Evolutionary conservation across 92 coral and sea anemone genomes (phyloP), one percentile per base, ranked within the genome.

Genomic region (Zoanthus solanderi): DNA sequence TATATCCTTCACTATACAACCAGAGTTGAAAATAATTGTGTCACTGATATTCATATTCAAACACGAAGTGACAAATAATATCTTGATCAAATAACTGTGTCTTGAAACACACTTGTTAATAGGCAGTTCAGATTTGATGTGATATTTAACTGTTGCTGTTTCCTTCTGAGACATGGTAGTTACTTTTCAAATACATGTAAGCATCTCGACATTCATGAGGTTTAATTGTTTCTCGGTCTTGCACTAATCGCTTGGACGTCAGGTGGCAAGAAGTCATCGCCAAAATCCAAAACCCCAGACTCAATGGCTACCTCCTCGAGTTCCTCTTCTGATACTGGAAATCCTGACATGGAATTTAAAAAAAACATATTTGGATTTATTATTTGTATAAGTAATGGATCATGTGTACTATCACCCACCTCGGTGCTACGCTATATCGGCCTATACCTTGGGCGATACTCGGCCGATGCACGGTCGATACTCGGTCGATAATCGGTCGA

Each of bases 251-350:
- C 83, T 75, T 63, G 66, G 48, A 31, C 75, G 69, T 88, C 89
- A 66, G 89, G 87, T 75, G 74, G 87, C 11, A 92, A 76, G 76
- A 86, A 89, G 61, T 92, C 94, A 85, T 79, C 92, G 8, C 83
- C 82, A 58, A 87, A 54, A 60, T 86, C 88, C 87, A 92, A 87
- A 47, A 92, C 94, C 32, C 92, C 92, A 48, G 94, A 87, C 78
- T 79, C 72, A 46, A 44, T 67, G 75, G 94, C 94, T 67, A 66
- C 94, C 32, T 92, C 92, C 78, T 71, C 71, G 9, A 92, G 91
- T 58, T 92, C 88, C 79, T 89, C 90, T 83, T 92, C 92, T 88
- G 92, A 52, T 14, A 92, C 91, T 61, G 50, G 63, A 82, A 89
- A 89, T 46, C 94, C 94, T 92, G 90, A 71, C 48, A 71, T 71